phyloP scores from a whole-genome alignment of 2,888 invertebrate species.

The Ophion ellenae region DNA sequence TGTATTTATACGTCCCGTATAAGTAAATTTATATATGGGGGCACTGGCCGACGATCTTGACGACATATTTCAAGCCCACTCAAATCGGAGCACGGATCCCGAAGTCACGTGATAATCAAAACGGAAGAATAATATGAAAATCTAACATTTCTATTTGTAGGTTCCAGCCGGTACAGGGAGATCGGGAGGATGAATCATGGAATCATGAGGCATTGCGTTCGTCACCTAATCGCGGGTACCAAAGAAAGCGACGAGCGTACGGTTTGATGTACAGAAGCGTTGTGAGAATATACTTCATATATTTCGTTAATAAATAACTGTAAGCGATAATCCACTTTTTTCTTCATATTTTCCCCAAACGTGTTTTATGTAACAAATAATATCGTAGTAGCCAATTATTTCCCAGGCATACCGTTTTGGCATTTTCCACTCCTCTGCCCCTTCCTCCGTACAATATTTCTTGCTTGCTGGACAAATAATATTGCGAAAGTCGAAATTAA shows the following conservation, averaged over 20 bases:
- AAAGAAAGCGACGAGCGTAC: not conserved
- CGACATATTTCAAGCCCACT: not conserved
- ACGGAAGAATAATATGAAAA: not conserved
- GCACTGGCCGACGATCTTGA: too few relatives aligned
- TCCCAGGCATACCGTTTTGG: too few relatives aligned
- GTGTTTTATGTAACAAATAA: not conserved
- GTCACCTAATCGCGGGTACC: slow-evolving; percentile 36
- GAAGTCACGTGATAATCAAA: not conserved
- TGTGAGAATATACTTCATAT: not conserved
- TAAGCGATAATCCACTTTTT: not conserved
- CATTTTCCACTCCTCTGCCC: too few relatives aligned
- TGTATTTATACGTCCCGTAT: too few relatives aligned
- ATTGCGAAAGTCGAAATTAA: too few relatives aligned
- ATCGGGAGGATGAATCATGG: slow-evolving; percentile 75
- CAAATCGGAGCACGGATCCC: not conserved
- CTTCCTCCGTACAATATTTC: too few relatives aligned
- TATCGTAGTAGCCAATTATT: not conserved
- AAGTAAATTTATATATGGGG: too few relatives aligned
- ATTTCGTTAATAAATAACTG: slow-evolving; percentile 36
- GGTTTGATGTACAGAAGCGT: not conserved
- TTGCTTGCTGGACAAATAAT: too few relatives aligned
- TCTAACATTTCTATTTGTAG: slow-evolving; percentile 71
- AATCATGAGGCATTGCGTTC: slow-evolving; percentile 72
- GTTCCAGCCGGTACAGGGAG: slow-evolving; percentile 69
- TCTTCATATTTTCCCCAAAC: not conserved